Conservation (phyloP, 2,113 vertebrate species). For the Dinomys branickii region DNA sequence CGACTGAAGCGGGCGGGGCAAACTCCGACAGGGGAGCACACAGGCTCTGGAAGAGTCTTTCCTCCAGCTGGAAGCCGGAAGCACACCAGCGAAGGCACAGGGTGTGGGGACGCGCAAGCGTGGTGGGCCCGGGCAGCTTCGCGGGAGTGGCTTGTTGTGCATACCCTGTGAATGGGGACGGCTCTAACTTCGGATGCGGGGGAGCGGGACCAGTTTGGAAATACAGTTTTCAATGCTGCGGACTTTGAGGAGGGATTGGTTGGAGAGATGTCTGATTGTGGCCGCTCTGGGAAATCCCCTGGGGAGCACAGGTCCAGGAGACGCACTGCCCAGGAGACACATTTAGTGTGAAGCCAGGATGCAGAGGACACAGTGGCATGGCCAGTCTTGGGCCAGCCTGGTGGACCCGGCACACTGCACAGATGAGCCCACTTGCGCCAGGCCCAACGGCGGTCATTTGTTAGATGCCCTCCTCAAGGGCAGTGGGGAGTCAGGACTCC, state of each 20-base stretch:
- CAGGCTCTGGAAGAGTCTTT: too few species aligned
- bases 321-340: not conserved
- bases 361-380: accelerated
- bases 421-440: accelerated
- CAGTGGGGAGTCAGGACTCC: accelerated
- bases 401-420: accelerated
- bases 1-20: accelerated
- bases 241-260: not conserved
- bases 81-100: accelerated
- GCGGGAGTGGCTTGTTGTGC: accelerated
- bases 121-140: accelerated
- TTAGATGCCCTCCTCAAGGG: accelerated
- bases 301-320: accelerated
- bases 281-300: not conserved
- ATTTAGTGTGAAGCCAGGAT: accelerated
- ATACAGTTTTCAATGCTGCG: accelerated
- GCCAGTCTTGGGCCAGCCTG: accelerated
- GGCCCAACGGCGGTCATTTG: not conserved
- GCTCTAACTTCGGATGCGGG: not conserved
- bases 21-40: not conserved
- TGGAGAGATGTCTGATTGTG: not conserved
- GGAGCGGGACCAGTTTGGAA: not conserved
- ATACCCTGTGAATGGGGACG: accelerated
- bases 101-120: not conserved
- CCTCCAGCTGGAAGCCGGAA: too few species aligned